These are phyloP conservation scores for Montifringilla adamsi DNA, from an alignment of 2,113 vertebrate genomes.

Conservation along the genomic window DNA sequence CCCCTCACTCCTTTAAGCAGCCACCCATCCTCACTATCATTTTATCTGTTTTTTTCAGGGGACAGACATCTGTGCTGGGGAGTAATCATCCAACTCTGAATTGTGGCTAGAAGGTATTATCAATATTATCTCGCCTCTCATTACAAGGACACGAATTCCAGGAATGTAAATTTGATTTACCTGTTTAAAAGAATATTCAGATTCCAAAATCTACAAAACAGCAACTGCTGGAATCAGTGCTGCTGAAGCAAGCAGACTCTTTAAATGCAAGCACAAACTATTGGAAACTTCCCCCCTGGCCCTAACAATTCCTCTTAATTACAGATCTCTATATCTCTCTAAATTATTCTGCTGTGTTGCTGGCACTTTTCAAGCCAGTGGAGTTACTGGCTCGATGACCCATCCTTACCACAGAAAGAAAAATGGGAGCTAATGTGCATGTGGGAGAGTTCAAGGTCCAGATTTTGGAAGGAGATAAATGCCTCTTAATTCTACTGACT, in stretches of 20 bases:
- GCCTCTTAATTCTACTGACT: not conserved
- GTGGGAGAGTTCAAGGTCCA: not conserved
- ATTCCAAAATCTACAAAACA: not conserved
- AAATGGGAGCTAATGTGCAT: not conserved
- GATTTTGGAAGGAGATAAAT: not conserved
- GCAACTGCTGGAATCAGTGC: not conserved
- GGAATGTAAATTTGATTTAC: fast-evolving
- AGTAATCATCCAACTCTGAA: not conserved
- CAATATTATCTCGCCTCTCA: not conserved
- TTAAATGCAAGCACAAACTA: not conserved
- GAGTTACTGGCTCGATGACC: not conserved
- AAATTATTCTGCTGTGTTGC: not conserved
- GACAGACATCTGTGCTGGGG: not conserved
- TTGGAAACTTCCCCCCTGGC: fast-evolving
- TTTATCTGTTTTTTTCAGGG: not conserved
- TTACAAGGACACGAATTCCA: not conserved
- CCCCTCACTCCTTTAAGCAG: not conserved
- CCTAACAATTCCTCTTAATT: not conserved
- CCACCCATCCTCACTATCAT: not conserved
- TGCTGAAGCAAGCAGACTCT: not conserved
- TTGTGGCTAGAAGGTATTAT: not conserved
- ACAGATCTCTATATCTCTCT: not conserved
- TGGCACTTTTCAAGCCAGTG: not conserved
- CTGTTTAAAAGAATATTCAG: not conserved
- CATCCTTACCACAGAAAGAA: not conserved